phyloP scores from a whole-genome alignment of 2,888 invertebrate species.

The Tenthredo mesomela region DNA sequence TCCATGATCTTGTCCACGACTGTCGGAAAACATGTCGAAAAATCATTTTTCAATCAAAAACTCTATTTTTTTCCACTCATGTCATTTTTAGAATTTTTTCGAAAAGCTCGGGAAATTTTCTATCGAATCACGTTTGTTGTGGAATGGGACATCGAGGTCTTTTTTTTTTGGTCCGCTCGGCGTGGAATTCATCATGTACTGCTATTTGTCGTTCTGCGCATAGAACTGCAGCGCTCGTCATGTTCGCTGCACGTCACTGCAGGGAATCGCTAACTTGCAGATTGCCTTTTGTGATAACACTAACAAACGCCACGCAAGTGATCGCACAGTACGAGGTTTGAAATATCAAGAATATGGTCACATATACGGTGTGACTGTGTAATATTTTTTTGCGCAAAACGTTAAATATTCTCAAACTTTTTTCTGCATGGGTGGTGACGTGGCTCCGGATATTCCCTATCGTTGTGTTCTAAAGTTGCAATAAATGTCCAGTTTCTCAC shows the following conservation, averaged over 20 bases:
- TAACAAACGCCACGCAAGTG: not conserved
- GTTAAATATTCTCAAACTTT: not conserved
- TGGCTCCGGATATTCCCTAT: not conserved
- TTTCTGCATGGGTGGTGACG: not conserved
- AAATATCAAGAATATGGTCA: not conserved
- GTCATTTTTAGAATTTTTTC: too few relatives aligned
- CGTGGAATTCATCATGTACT: too few relatives aligned
- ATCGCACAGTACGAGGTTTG: not conserved
- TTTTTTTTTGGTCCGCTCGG: too few relatives aligned
- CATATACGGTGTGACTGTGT: not conserved
- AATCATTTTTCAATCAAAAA: too few relatives aligned
- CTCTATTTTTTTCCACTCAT: too few relatives aligned
- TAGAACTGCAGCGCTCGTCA: not conserved
- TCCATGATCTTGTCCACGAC: too few relatives aligned
- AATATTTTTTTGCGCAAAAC: not conserved
- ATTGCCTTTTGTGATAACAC: not conserved
- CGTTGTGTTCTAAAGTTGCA: not conserved
- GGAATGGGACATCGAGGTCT: too few relatives aligned
- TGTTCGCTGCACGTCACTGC: not conserved
- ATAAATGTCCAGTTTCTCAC: not conserved
- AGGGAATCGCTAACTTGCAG: not conserved
- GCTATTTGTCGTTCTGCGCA: not conserved
- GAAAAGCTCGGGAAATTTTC: too few relatives aligned
- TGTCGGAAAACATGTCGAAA: too few relatives aligned
- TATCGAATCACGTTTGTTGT: too few relatives aligned